Evolutionary conservation across 2,888 invertebrate species (phyloP), one percentile per base, ranked within the genome.

Genomic region (Chymomyza procnemis): DNA sequence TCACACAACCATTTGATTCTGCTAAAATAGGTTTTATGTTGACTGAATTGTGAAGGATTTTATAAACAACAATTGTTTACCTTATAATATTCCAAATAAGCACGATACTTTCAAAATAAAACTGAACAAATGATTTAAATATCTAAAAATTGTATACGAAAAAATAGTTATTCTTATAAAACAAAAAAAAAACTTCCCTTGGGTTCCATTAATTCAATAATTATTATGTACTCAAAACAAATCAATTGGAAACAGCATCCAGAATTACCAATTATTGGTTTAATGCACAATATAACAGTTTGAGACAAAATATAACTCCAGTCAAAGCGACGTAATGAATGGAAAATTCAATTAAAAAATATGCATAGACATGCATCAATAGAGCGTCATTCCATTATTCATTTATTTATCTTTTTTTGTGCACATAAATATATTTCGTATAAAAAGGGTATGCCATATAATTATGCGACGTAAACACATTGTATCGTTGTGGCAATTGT

Each of bases 1-100:
- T 91, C 91, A 92, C 90, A 88, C 89, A 89, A 90, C 84, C 90
- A 88, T 89, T 84, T 82, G 88, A 80, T 74, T 78, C 84, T 88
- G 61, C 54, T 64, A 71, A 30, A 60, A 73, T 12, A 12, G 34
- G 34, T 41, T 2, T 41, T 9, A 41, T 41, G 12, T 12, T 12
- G 34, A 12, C 12, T 41, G n/a, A n/a, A n/a, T n/a, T n/a, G 34
- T 41, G 12, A 41, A 41, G 26, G 8, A 12, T 12, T 41, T 41
- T 41, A 12, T 41, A 41, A 12, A 14, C 9, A 12, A 41, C 3
- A 41, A 12, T 41, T n/a, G n/a, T n/a, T n/a, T 41, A 41, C 34
- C 34, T 41, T 14, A 12, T 41, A 6, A 41, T 12, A 12, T 41
- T 12, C 3, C 34, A 9, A 41, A 41, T 41, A 14, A 2, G 34